Conservation (phyloP, 2,888 invertebrate species). For the Cephalotes varians region DNA sequence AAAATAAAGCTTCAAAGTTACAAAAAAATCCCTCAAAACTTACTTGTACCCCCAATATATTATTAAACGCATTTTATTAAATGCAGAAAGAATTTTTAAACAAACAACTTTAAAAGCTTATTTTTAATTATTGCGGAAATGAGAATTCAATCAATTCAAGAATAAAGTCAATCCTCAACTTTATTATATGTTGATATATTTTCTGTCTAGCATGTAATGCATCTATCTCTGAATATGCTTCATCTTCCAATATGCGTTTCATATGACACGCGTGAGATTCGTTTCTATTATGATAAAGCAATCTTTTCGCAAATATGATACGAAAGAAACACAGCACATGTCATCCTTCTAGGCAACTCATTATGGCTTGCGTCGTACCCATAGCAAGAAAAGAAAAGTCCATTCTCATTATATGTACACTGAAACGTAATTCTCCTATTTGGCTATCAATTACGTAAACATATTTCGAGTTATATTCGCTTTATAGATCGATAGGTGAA, state of each 20-base stretch:
- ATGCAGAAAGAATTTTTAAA: neutral
- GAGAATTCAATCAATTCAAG: no score
- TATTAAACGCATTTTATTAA: neutral
- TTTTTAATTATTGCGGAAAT: neutral
- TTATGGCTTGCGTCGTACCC: slow-evolving; percentile 37
- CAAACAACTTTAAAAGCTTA: neutral
- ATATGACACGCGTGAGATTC: neutral
- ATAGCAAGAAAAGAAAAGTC: slow-evolving; percentile 48
- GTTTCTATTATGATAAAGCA: neutral
- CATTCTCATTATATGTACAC: slow-evolving; percentile 64
- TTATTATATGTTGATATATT: no score
- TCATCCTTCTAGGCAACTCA: slow-evolving; percentile 45
- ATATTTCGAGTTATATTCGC: neutral
- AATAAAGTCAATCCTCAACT: no score
- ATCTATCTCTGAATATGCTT: neutral
- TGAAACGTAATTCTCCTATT: slow-evolving; percentile 48
- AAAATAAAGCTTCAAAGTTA: no score
- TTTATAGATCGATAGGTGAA: neutral
- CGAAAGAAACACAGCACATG: slow-evolving; percentile 18
- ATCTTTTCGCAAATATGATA: neutral
- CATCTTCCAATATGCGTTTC: neutral
- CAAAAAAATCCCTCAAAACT: no score
- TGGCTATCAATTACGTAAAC: neutral
- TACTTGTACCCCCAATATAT: no score
- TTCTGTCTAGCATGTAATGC: neutral